Evolutionary conservation across 2,113 vertebrate genomes (phyloP), one percentile per base, ranked within the genome.

Genomic region (Phylloscopus trochiloides): DNA sequence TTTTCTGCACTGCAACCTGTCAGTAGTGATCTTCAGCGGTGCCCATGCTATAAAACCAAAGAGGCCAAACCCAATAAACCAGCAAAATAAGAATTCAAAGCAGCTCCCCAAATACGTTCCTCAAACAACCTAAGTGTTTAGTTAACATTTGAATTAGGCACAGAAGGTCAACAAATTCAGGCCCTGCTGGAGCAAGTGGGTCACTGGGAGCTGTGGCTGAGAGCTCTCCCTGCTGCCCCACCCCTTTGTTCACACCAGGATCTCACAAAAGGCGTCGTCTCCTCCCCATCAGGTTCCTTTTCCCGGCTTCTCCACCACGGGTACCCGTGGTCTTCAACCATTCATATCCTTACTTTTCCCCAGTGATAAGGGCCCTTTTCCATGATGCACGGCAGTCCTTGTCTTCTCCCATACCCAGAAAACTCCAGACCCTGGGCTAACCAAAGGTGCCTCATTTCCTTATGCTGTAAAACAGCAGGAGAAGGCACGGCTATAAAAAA

Each of bases 151-250:
- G 43, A 93, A 85, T 91, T 62, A 72, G 66, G 47, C 5, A 14
- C 38, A 22, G 93, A 58, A 86, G 84, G 84, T 73, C 81, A 96
- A 76, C 70, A 78, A 77, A 85, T 45, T 58, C 91, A 62, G 58
- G 74, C 66, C 42, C 50, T 92, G 73, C 48, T 40, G 86, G 52
- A 50, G 17, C 57, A 65, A 61, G 61, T 78, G 77, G 61, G 73
- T 92, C 57, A 17, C 51, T 13, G 36, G 74, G 71, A 91, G 48
- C 62, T 52, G 74, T 74, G 73, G 73, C 48, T 58, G 61, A n/a
- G 72, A 52, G 25, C 58, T 95, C n/a, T 95, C 45, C 29, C 73
- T 14, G 45, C 77, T 92, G 80, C 58, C 72, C 62, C 0, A 0
- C 36, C 68, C 74, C 58, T 95, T 92, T 96, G 87, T 66, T 90